phyloP scores from a whole-genome alignment of 2,797 vertebrate species.

The Mus caroli region DNA sequence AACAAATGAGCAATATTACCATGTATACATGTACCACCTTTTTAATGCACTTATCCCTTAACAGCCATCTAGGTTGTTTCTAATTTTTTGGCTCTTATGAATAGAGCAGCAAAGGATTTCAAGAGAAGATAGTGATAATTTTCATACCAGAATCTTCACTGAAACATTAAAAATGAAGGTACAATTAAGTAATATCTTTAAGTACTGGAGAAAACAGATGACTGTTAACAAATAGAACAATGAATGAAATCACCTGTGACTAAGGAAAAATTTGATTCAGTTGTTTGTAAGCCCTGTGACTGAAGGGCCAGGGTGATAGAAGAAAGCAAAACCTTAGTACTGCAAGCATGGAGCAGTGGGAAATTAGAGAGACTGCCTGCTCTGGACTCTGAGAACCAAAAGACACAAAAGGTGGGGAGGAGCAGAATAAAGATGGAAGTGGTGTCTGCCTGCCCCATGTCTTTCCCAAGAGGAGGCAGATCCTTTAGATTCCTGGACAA shows the following conservation, averaged over 20 bases:
- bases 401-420: neutral
- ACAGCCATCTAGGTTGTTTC: neutral
- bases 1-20: neutral
- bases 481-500: neutral
- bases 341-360: neutral
- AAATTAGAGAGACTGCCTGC: neutral
- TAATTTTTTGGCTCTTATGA: neutral
- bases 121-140: neutral
- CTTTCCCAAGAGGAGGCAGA: too few species aligned
- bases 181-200: neutral
- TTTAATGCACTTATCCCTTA: neutral
- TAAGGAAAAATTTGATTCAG: neutral
- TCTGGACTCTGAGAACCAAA: neutral
- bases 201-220: neutral
- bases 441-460: neutral
- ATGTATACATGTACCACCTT: neutral
- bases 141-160: neutral
- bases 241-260: neutral
- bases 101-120: neutral
- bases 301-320: neutral
- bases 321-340: too few species aligned
- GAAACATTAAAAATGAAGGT: neutral
- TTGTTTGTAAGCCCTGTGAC: neutral
- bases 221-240: neutral
- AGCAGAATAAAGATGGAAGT: neutral